These are phyloP conservation scores for Ochropacha duplaris DNA, from an alignment of 2,888 invertebrate genomes.

Conservation along the genomic window DNA sequence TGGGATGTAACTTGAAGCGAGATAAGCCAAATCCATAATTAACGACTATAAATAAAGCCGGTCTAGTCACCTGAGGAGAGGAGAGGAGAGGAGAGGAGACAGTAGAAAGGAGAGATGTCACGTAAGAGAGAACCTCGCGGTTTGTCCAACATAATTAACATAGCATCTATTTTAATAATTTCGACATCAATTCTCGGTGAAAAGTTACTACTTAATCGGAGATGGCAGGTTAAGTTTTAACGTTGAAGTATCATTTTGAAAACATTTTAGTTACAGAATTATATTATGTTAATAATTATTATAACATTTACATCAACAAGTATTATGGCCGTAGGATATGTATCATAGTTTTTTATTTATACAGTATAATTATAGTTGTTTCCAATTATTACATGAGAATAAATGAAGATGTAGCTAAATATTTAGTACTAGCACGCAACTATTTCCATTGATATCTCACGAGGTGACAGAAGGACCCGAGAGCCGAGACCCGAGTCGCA, in stretches of 20 bases:
- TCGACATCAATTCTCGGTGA: background rate
- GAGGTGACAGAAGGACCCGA: background rate
- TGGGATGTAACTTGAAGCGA: background rate
- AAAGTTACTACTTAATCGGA: background rate
- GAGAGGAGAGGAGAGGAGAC: background rate
- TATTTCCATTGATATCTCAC: background rate
- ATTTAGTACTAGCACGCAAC: background rate
- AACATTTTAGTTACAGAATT: too few species aligned
- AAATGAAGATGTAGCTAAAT: too few species aligned
- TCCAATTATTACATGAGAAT: too few species aligned
- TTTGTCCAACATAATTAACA: background rate
- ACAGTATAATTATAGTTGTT: too few species aligned
- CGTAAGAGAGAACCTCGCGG: background rate
- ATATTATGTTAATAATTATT: too few species aligned
- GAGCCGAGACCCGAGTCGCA: background rate
- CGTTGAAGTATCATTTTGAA: too few species aligned
- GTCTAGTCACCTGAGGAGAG: background rate
- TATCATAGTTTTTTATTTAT: too few species aligned
- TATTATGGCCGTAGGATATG: too few species aligned
- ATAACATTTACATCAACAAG: too few species aligned
- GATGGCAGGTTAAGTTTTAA: too few species aligned
- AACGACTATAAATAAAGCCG: background rate
- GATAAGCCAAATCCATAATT: background rate
- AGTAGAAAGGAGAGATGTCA: background rate
- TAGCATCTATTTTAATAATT: background rate